Evolutionary conservation across 2,113 vertebrate species (phyloP).

Genomic region (Tetrao urogallus): DNA sequence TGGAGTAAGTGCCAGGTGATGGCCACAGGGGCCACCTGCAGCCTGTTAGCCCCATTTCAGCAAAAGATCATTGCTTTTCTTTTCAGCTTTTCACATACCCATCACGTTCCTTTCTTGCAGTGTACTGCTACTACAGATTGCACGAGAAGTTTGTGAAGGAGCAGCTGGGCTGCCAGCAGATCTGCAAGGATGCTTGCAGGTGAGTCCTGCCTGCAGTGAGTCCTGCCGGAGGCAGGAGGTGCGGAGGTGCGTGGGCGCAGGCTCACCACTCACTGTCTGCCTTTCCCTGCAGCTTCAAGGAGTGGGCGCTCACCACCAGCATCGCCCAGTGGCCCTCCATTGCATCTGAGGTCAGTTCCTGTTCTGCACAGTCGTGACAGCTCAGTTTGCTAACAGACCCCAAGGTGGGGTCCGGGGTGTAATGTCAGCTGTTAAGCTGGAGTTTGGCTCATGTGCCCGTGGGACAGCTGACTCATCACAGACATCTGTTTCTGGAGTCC

Average conservation of each 20-base stretch:
- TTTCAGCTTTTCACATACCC: not conserved
- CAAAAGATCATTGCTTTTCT: not conserved
- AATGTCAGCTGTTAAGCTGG: not conserved
- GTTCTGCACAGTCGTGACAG: accelerated
- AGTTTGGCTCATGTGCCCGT: not conserved
- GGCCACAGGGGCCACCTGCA: not conserved
- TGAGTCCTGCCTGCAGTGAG: slow-evolving; percentile 77
- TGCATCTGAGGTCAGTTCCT: slow-evolving; percentile 75
- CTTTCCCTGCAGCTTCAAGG: slow-evolving; percentile 79
- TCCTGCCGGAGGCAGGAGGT: not conserved
- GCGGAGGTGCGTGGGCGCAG: accelerated
- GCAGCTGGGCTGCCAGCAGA: slow-evolving; percentile 79
- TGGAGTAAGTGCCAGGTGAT: slow-evolving; percentile 79
- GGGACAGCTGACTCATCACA: not conserved
- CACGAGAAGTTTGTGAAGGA: slow-evolving; percentile 79
- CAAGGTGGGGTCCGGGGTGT: not conserved
- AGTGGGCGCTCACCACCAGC: slow-evolving; percentile 83
- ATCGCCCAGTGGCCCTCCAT: slow-evolving; percentile 82
- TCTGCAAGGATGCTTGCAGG: slow-evolving; percentile 83
- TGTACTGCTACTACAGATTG: slow-evolving; percentile 84
- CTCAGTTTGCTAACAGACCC: not conserved
- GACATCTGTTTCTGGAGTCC: not conserved
- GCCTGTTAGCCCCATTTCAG: not conserved
- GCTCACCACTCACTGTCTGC: not conserved
- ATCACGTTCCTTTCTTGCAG: slow-evolving; percentile 33